Conservation (phyloP, 1,140 invertebrate species). For the Agrilus planipennis region DNA sequence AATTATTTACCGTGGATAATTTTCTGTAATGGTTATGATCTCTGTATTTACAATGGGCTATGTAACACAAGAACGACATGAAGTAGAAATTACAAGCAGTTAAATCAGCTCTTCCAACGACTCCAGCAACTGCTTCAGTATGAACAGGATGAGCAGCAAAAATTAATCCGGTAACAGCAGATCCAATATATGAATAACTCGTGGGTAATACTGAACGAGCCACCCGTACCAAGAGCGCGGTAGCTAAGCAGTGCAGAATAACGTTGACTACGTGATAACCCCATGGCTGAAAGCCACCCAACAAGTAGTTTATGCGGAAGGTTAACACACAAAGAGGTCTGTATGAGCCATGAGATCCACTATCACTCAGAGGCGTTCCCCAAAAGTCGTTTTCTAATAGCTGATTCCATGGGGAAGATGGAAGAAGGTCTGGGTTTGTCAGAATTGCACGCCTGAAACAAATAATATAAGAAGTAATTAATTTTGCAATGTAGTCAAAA, state of each 20-base stretch:
- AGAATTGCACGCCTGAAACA: constrained; percentile 74
- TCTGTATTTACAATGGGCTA: constrained; percentile 47
- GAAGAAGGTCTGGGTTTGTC: constrained; percentile 73
- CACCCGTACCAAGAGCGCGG: constrained; percentile 62
- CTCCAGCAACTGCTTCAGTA: constrained; percentile 89
- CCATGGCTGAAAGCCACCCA: constrained; percentile 78
- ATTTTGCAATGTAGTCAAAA: no score
- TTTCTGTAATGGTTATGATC: constrained; percentile 32
- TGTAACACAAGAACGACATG: constrained; percentile 71
- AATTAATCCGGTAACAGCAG: constrained; percentile 67
- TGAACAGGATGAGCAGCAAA: constrained; percentile 96
- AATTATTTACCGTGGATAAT: not conserved
- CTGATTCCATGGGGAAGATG: constrained; percentile 58
- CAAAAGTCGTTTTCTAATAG: constrained; percentile 82
- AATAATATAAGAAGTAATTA: no score
- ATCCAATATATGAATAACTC: constrained; percentile 46
- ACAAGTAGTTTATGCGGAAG: constrained; percentile 80
- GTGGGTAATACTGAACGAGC: constrained; percentile 51
- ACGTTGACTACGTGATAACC: constrained; percentile 89
- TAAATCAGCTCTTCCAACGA: constrained; percentile 90
- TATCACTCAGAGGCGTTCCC: constrained; percentile 76
- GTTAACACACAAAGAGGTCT: constrained; percentile 83
- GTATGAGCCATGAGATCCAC: constrained; percentile 86
- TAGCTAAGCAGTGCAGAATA: constrained; percentile 69
- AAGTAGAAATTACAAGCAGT: constrained; percentile 86